Conservation (phyloP, 2,888 invertebrate genomes). For the Drosophila algonquin region DNA sequence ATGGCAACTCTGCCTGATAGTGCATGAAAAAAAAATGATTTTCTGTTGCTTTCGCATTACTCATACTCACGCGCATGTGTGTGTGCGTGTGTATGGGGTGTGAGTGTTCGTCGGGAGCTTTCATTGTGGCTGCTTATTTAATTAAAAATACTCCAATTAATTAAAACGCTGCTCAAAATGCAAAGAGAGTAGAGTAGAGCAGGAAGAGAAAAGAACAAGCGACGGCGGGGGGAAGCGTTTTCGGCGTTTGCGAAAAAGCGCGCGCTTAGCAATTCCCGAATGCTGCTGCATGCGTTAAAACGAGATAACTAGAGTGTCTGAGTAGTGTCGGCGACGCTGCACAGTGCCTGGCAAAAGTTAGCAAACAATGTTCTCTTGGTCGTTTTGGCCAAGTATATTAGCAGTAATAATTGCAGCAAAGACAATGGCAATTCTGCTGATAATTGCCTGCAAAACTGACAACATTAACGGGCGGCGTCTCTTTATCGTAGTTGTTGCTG, state of each 20-base stretch:
- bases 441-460: constrained; percentile 48
- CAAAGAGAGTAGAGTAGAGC: constrained; percentile 13
- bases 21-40: constrained; percentile 31
- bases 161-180: constrained; percentile 61
- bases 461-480: constrained; percentile 49
- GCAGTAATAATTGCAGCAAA: constrained; percentile 45
- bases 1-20: constrained; percentile 69
- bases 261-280: constrained; percentile 55
- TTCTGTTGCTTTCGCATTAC: constrained; percentile 61
- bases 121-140: constrained; percentile 66
- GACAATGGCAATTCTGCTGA: constrained; percentile 17
- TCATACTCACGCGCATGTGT: constrained; percentile 64
- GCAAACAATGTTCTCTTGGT: constrained; percentile 23
- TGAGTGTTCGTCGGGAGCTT: constrained; percentile 46
- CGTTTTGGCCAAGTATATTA: constrained; percentile 33
- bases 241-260: constrained; percentile 65
- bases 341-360: constrained; percentile 61
- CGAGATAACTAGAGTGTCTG: constrained; percentile 66
- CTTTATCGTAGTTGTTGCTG: constrained; percentile 16
- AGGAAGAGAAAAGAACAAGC: constrained; percentile 13
- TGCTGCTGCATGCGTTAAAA: constrained; percentile 61
- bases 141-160: constrained; percentile 79
- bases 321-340: constrained; percentile 41
- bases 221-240: constrained; percentile 26
- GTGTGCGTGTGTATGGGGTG: constrained; percentile 39